These are phyloP conservation scores for Amphipoea oculea DNA, from an alignment of 2,888 invertebrate genomes.

Conservation along the genomic window DNA sequence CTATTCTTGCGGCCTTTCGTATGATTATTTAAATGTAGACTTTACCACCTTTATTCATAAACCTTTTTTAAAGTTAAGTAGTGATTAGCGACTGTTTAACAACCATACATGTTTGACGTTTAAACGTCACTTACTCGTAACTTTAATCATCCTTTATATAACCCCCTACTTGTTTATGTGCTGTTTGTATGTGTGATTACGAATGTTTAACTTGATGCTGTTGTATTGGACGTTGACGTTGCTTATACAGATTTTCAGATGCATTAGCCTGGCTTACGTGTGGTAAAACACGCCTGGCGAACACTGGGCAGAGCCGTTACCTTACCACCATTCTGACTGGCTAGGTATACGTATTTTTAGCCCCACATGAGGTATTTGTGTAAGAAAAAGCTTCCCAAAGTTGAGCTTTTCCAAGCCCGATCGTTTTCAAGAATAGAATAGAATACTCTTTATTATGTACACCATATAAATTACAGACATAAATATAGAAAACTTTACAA, in stretches of 20 bases:
- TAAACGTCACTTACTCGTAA: no score
- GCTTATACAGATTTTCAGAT: background rate
- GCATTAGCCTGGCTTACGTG: background rate
- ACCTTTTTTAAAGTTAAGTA: no score
- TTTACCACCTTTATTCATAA: background rate
- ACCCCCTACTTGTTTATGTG: background rate
- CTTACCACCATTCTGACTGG: background rate
- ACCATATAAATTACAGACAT: no score
- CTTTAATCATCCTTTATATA: no score
- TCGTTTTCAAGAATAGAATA: no score
- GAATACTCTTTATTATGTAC: no score
- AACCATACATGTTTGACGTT: no score
- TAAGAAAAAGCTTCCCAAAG: background rate
- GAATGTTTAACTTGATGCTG: background rate
- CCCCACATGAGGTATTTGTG: no score
- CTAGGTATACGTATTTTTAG: background rate
- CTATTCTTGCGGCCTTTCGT: background rate
- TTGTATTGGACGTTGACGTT: no score
- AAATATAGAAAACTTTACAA: no score
- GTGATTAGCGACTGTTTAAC: no score
- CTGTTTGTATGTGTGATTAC: background rate
- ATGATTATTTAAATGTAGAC: background rate
- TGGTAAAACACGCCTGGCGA: background rate
- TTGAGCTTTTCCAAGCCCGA: background rate
- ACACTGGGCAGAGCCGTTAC: background rate